Conservation (phyloP, 2,113 vertebrate species). For the Saccopteryx bilineata region DNA sequence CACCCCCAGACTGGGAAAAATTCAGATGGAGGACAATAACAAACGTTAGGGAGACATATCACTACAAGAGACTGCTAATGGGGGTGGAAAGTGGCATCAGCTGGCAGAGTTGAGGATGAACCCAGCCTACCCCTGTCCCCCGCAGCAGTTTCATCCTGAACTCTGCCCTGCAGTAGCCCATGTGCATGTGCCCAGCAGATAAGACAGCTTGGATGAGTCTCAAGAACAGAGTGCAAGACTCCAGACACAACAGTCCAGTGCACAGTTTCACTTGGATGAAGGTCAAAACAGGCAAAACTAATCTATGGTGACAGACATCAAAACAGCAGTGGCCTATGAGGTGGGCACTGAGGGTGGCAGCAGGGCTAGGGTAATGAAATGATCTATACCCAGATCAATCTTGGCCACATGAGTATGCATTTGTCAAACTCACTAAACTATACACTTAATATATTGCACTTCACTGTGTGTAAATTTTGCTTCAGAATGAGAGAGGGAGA, state of each 20-base stretch:
- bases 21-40: neutral
- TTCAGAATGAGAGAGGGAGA: neutral
- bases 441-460: neutral
- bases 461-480: neutral
- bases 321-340: neutral
- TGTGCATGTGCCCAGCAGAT: rapidly evolving
- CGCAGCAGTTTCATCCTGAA: neutral
- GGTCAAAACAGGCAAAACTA: neutral
- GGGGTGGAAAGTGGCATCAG: neutral
- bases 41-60: neutral
- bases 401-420: neutral
- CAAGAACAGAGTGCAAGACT: neutral
- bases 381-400: neutral
- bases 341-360: neutral
- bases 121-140: neutral
- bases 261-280: neutral
- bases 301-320: neutral
- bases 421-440: constrained; percentile 32
- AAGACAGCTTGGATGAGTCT: neutral
- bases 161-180: neutral
- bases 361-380: neutral
- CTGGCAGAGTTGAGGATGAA: neutral
- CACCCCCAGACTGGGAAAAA: neutral
- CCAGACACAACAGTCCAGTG: neutral
- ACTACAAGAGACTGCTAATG: neutral